phyloP scores from a whole-genome alignment of 2,888 invertebrate species.

The Caenorhabditis sp. region DNA sequence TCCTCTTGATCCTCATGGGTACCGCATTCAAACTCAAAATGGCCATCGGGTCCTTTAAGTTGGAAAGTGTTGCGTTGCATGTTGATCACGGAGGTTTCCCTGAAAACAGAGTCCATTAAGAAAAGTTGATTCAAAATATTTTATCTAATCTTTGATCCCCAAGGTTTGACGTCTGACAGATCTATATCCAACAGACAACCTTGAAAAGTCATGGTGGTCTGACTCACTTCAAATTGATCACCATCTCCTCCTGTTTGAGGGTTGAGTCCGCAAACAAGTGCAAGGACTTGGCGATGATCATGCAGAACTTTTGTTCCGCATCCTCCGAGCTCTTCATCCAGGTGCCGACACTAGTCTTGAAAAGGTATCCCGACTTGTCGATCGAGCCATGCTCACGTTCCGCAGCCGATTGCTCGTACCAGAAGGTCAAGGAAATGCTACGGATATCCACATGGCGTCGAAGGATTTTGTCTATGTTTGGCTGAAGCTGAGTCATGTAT shows the following conservation, averaged over 20 bases:
- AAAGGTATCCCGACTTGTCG: constrained; percentile 52
- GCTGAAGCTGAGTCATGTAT: constrained; percentile 60
- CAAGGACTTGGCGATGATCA: constrained; percentile 73
- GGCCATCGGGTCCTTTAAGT: constrained; percentile 27
- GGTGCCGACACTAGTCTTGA: constrained; percentile 41
- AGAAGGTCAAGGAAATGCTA: constrained; percentile 27
- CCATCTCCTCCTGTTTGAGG: constrained; percentile 70
- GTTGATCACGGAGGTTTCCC: background rate
- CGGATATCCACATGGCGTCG: constrained; percentile 34
- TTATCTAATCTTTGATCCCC: no score
- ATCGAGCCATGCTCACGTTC: constrained; percentile 9
- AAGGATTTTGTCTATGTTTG: constrained; percentile 49
- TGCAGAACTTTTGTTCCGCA: constrained; percentile 57
- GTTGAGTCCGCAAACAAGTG: constrained; percentile 78
- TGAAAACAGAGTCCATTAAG: no score
- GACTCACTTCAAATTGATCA: constrained; percentile 67
- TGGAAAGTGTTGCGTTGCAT: constrained; percentile 35
- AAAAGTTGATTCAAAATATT: no score
- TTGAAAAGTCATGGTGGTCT: no score
- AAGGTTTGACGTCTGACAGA: no score
- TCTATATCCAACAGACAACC: background rate
- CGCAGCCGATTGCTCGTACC: constrained; percentile 39
- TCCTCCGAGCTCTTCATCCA: constrained; percentile 60
- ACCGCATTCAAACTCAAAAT: constrained; percentile 46
- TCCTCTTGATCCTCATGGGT: constrained; percentile 30